Evolutionary conservation across 2,888 invertebrate genomes (phyloP), one percentile per base, ranked within the genome.

Genomic region (Calliphora vomitoria): DNA sequence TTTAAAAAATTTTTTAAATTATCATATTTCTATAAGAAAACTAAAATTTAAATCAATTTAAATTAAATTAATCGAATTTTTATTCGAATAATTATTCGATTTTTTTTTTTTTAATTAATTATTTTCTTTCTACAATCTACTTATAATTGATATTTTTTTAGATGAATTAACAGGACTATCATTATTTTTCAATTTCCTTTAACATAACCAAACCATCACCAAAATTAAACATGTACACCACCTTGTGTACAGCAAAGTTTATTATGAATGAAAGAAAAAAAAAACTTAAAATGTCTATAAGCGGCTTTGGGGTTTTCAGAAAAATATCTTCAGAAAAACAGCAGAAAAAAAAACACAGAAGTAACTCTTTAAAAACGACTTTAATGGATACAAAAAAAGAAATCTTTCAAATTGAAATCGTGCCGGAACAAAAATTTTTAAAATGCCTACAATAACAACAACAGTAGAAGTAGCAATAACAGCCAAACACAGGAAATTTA

Each of bases 391-490:
- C n/a, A 8, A 18, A 31, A 25, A 64, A 13, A 60, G n/a, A 76
- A 78, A 64, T 44, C 8, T 72, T 38, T 78, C 0, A 18, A 68
- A 58, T 47, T 68, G 47, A 25, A 66, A 71, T 64, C 72, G 66
- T 81, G 76, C n/a, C 55, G 35, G 41, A 64, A 62, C 25, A 79
- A 60, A 64, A 25, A 18, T 66, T n/a, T 69, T 35, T 13, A 55
- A 44, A 55, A 50, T n/a, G 35, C 8, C 18, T 62, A 58, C 35
- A 68, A 31, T 8, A 64, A 15, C 47, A 64, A 15, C 47, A 58
- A 64, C 25, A 11, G 20, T 20, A 35, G 47, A 8, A 11, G 44
- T n/a, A 53, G 53, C 38, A 76, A 69, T 5, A 72, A 44, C 53
- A 53, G 18, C n/a, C 15, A 13, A 38, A 58, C 38, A 31, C 58